phyloP scores from a whole-genome alignment of 2,113 vertebrate genomes.

The Burhinus oedicnemus region DNA sequence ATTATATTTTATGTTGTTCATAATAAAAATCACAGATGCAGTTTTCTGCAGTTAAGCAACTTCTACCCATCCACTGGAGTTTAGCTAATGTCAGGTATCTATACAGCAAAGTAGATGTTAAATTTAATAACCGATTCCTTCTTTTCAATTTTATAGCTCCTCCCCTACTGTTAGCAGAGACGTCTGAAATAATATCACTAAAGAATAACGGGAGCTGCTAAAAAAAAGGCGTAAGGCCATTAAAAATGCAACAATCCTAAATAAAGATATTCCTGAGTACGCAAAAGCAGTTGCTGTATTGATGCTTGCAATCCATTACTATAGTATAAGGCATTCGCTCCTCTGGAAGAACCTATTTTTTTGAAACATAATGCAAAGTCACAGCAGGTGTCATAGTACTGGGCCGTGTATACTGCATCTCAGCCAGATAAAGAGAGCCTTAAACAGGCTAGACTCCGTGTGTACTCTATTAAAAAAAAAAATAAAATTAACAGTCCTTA shows the following conservation, averaged over 20 bases:
- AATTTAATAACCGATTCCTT: neutral
- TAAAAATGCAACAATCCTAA: conserved; percentile 55
- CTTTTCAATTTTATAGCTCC: conserved; percentile 13
- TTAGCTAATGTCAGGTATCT: neutral
- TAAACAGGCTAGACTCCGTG: neutral
- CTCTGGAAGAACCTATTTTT: conserved; percentile 68
- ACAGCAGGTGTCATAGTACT: conserved; percentile 49
- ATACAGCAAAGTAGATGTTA: neutral
- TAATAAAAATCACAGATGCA: neutral
- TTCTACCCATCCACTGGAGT: neutral
- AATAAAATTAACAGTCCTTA: neutral
- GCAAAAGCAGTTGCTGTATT: conserved; percentile 46
- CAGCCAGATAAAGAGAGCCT: conserved; percentile 26
- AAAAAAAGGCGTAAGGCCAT: conserved; percentile 8
- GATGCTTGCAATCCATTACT: conserved; percentile 67
- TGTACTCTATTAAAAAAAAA: neutral
- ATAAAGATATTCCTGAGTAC: conserved; percentile 54
- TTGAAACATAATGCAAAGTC: conserved; percentile 67
- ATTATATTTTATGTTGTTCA: neutral
- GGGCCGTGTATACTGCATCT: neutral
- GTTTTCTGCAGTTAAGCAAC: neutral
- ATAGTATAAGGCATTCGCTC: conserved; percentile 7
- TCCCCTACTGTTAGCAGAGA: neutral
- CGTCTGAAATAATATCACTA: conserved; percentile 2
- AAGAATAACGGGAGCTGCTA: conserved; percentile 16